Evolutionary conservation across 2,888 invertebrate species (phyloP).

Genomic region (Macaria liturata): DNA sequence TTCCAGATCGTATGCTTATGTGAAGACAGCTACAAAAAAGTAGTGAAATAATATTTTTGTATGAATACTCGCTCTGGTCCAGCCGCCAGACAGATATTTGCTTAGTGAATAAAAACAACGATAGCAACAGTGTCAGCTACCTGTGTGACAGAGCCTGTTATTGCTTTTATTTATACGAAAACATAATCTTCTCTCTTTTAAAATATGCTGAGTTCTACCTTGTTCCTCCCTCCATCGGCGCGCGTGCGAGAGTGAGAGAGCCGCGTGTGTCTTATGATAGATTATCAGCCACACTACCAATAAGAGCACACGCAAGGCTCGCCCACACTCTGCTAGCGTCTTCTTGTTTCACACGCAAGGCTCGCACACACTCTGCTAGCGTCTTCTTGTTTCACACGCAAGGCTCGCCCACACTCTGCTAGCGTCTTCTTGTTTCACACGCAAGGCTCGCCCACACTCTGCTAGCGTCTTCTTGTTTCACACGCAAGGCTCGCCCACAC

Average conservation of each 20-base stretch:
- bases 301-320: conserved; percentile 83
- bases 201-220: not conserved
- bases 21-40: no score
- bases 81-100: no score
- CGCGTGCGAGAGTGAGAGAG: conserved; percentile 57
- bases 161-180: no score
- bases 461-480: conserved; percentile 43
- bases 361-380: conserved; percentile 48
- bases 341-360: conserved; percentile 72
- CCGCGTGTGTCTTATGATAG: conserved; percentile 84
- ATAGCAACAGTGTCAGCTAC: no score
- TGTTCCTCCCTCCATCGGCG: not conserved
- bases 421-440: conserved; percentile 59
- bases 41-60: no score
- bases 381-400: conserved; percentile 70
- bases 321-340: conserved; percentile 33
- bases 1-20: no score
- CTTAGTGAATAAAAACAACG: no score
- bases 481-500: conserved; percentile 75
- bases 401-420: conserved; percentile 59
- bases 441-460: conserved; percentile 68
- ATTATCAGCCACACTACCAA: conserved; percentile 80
- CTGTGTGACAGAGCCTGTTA: no score
- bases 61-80: no score
- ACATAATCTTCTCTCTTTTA: no score